A percentile compares a stretch with the other conserved stretches of the same genome.
Conservation (phyloP, 2,113 vertebrate species). For the Falcunculus frontatus region DNA sequence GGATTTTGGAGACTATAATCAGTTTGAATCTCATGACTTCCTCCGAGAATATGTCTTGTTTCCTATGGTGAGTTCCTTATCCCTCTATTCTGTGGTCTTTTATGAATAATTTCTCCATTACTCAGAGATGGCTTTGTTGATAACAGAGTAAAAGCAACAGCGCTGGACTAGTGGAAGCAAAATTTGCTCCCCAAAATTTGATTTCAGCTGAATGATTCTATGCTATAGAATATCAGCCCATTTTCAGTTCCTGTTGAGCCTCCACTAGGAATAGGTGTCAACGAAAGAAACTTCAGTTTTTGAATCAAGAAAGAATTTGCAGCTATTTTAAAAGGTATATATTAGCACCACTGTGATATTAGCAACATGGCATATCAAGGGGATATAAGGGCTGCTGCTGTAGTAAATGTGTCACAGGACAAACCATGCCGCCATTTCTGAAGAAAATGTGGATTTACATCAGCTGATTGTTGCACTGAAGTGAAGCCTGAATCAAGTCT, state of each 20-base stretch:
- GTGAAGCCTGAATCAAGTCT: background rate
- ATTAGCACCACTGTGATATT: background rate
- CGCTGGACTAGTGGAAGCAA: background rate
- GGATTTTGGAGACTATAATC: constrained; percentile 92
- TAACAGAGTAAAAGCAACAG: background rate
- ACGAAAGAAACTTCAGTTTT: background rate
- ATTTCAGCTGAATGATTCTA: background rate
- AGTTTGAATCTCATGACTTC: constrained; percentile 93
- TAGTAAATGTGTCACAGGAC: background rate
- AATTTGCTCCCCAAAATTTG: background rate
- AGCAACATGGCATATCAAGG: background rate
- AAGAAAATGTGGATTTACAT: background rate
- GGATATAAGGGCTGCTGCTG: background rate
- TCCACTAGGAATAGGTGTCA: background rate
- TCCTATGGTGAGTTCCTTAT: constrained; percentile 87
- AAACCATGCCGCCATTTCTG: background rate
- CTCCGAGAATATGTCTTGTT: constrained; percentile 93
- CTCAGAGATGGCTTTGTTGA: background rate
- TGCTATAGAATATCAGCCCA: background rate
- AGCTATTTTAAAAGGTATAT: background rate
- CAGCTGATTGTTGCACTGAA: background rate
- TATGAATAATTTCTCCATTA: background rate
- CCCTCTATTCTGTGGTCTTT: background rate
- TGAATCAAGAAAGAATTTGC: background rate
- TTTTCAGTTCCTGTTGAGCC: background rate